These are phyloP conservation scores for Cynopterus sphinx DNA, from an alignment of 2,797 vertebrate genomes.

Conservation along the genomic window DNA sequence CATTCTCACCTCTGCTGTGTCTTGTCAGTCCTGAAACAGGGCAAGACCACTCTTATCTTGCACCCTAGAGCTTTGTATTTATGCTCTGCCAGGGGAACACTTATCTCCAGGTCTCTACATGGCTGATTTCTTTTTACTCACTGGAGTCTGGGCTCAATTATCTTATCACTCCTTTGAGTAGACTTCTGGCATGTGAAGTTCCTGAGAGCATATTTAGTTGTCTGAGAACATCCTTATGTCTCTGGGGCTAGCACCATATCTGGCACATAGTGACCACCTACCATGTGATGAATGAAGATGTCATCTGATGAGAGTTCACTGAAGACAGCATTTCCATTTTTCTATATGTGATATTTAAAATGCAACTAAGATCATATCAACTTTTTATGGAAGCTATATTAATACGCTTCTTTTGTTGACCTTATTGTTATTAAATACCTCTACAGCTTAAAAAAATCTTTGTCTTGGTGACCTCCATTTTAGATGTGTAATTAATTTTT, in stretches of 20 bases:
- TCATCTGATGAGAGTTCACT: not conserved
- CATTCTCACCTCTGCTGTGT: not conserved
- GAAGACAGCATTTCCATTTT: not conserved
- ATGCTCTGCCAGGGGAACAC: not conserved
- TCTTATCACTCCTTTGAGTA: not conserved
- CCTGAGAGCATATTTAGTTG: too few relatives aligned
- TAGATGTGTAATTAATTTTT: not conserved
- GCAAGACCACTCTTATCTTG: not conserved
- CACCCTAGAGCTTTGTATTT: not conserved
- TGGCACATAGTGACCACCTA: not conserved
- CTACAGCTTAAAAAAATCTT: not conserved
- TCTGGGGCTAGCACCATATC: not conserved
- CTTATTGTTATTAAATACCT: not conserved
- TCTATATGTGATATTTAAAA: not conserved
- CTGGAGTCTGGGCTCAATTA: not conserved
- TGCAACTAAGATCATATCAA: not conserved
- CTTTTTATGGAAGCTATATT: not conserved
- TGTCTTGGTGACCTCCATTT: not conserved
- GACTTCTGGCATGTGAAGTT: not conserved
- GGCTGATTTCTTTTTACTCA: not conserved
- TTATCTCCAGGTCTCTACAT: not conserved
- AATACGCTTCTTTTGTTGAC: not conserved
- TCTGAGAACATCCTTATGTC: not conserved
- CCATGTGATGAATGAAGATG: not conserved
- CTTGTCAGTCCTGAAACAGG: not conserved